Evolutionary conservation across 1,140 invertebrate genomes (phyloP).

Genomic region (Habropoda laboriosa): DNA sequence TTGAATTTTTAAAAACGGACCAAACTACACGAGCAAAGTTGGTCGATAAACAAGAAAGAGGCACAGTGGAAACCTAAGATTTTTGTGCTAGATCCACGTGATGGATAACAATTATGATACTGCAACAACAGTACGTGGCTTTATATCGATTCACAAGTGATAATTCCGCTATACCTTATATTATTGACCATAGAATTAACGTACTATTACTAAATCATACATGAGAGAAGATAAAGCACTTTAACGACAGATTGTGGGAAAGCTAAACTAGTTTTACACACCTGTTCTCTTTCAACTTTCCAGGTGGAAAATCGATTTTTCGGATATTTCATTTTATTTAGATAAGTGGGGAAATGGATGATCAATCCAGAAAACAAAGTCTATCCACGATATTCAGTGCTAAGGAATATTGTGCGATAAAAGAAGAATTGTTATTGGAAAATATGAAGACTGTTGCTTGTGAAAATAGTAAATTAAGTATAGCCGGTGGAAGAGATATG

Average conservation of each 20-base stretch:
- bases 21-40: background rate
- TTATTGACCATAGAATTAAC: constrained; percentile 61
- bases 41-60: background rate
- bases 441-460: no score
- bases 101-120: constrained; percentile 52
- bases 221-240: constrained; percentile 40
- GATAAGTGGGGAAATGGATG: background rate
- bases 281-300: background rate
- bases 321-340: background rate
- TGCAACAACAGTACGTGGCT: constrained; percentile 13
- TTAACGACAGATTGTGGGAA: constrained; percentile 26
- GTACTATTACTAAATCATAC: constrained; percentile 39
- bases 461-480: no score
- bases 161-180: constrained; percentile 46
- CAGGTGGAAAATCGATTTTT: background rate
- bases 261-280: background rate
- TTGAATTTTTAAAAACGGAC: background rate
- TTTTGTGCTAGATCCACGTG: constrained; percentile 42
- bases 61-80: background rate
- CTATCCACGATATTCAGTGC: no score
- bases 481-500: no score
- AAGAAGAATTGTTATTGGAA: background rate
- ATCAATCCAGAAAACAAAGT: background rate
- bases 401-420: background rate
- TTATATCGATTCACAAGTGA: constrained; percentile 39